These are phyloP conservation scores for Scrobipalpa atriplicella DNA, from an alignment of 2,888 invertebrate species.

Conservation along the genomic window DNA sequence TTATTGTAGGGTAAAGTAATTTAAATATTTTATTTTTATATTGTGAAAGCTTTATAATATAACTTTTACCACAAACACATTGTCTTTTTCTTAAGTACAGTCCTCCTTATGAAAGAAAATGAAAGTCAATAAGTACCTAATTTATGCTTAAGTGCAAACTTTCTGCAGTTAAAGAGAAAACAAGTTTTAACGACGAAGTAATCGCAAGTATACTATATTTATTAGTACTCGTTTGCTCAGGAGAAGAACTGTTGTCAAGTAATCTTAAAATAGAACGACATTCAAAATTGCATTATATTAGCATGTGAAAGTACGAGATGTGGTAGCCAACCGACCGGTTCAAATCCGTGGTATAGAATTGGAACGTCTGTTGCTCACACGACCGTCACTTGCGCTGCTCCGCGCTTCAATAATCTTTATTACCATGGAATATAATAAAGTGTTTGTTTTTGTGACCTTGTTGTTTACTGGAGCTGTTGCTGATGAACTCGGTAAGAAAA, in stretches of 20 bases:
- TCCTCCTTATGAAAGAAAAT: neutral
- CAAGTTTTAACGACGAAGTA: neutral
- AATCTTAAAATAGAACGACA: slow-evolving; percentile 16
- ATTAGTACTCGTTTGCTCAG: neutral
- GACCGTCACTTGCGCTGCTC: slow-evolving; percentile 56
- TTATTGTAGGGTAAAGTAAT: neutral
- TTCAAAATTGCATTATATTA: slow-evolving; percentile 29
- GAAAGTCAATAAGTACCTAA: slow-evolving; percentile 18
- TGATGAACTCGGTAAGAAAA: slow-evolving; percentile 37
- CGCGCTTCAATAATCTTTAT: slow-evolving; percentile 44
- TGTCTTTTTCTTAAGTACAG: no score
- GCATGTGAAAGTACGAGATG: slow-evolving; percentile 67
- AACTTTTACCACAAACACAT: neutral
- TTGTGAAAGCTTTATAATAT: neutral
- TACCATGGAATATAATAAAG: slow-evolving; percentile 38
- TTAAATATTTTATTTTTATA: neutral
- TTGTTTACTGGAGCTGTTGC: slow-evolving; percentile 35
- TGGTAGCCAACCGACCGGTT: slow-evolving; percentile 67
- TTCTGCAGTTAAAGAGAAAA: slow-evolving; percentile 7
- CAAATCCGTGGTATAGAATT: slow-evolving; percentile 60
- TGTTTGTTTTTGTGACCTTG: slow-evolving; percentile 38
- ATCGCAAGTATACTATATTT: neutral
- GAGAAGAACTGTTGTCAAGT: slow-evolving; percentile 4
- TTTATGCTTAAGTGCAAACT: slow-evolving; percentile 7
- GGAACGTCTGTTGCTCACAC: slow-evolving; percentile 63